Evolutionary conservation across 2,113 vertebrate genomes (phyloP).

Genomic region (Potamarius usumacintae): DNA sequence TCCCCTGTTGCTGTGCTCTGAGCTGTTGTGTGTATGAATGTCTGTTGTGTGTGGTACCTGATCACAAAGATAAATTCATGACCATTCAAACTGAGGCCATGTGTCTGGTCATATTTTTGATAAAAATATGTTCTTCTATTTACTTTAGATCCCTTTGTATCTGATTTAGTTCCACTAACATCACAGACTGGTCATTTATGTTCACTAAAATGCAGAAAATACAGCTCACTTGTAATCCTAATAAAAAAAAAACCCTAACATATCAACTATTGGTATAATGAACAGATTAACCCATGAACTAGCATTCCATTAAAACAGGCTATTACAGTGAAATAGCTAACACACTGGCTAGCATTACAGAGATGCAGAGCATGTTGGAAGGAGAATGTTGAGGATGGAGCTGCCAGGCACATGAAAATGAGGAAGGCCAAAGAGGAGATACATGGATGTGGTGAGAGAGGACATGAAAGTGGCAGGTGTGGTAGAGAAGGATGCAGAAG

Average conservation of each 20-base stretch:
- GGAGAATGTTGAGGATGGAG: too few relatives aligned
- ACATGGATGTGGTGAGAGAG: too few relatives aligned
- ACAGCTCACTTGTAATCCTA: neutral
- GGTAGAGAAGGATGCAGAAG: too few relatives aligned
- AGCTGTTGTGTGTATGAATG: neutral
- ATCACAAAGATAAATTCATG: neutral
- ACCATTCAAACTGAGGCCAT: neutral
- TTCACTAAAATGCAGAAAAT: neutral
- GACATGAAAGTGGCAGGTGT: too few relatives aligned
- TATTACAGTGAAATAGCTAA: neutral
- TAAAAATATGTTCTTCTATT: neutral
- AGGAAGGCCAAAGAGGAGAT: too few relatives aligned
- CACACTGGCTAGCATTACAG: neutral
- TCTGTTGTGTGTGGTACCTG: neutral
- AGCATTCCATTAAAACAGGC: neutral
- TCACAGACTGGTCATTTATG: neutral
- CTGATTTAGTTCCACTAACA: neutral
- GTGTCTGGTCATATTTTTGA: neutral
- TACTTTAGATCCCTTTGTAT: neutral
- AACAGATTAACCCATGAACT: neutral
- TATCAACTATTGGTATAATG: neutral
- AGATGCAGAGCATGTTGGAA: too few relatives aligned
- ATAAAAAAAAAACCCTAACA: neutral
- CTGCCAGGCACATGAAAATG: too few relatives aligned
- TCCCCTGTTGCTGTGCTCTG: slow-evolving; percentile 15